Conservation (phyloP, 2,113 vertebrate genomes). For the Pandion haliaetus region DNA sequence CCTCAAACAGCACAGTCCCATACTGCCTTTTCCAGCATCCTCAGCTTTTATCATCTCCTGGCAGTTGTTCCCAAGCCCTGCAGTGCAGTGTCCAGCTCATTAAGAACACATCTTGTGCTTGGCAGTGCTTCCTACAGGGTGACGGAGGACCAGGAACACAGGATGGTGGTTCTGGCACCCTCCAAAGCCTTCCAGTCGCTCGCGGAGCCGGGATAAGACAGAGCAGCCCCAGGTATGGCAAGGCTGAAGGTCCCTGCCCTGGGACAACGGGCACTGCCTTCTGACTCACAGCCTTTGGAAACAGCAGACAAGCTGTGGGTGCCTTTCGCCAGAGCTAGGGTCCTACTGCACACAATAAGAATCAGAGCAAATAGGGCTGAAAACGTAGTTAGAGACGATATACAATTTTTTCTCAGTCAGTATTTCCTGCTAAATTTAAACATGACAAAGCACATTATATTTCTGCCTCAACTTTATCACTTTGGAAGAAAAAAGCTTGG, state of each 20-base stretch:
- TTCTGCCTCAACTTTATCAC: constrained; percentile 17
- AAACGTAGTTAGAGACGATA: neutral
- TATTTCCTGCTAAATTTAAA: constrained; percentile 49
- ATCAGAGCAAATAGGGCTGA: neutral
- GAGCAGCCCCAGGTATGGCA: neutral
- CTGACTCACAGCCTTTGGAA: neutral
- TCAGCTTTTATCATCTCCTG: neutral
- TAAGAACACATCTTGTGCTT: neutral
- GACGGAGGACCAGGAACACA: neutral
- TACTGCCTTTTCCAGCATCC: neutral
- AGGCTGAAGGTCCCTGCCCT: neutral
- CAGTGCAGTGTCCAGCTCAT: neutral
- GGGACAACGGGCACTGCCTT: neutral
- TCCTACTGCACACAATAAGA: neutral
- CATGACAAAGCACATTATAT: constrained; percentile 39
- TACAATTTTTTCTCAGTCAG: neutral
- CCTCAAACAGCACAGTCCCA: neutral
- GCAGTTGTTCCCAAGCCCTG: neutral
- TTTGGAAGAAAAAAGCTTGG: neutral
- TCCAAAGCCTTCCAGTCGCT: accelerated
- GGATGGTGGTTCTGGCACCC: neutral
- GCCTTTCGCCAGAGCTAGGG: neutral
- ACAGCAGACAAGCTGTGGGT: accelerated
- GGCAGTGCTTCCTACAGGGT: neutral
- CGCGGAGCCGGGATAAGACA: neutral